phyloP scores from a whole-genome alignment of 2,113 vertebrate species.

The Stegastes partitus region DNA sequence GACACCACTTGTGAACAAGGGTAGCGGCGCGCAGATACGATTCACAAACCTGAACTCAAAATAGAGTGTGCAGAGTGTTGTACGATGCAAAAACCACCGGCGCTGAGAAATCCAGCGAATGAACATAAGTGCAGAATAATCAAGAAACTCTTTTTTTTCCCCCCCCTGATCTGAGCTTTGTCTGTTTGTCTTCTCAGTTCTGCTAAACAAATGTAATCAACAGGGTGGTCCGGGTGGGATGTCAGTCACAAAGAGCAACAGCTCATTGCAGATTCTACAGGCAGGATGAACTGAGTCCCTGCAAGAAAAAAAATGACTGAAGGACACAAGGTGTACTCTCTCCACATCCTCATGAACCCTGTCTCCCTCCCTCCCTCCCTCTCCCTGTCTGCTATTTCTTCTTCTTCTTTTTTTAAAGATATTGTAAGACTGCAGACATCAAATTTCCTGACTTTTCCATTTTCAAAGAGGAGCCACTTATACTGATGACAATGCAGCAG shows the following conservation, averaged over 20 bases:
- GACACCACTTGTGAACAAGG: conserved; percentile 60
- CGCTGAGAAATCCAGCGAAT: conserved; percentile 27
- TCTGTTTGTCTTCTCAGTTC: conserved; percentile 45
- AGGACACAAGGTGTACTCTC: conserved; percentile 64
- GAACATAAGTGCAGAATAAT: conserved; percentile 36
- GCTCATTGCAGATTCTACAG: conserved; percentile 79
- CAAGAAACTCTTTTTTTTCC: conserved; percentile 23
- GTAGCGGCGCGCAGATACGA: conserved; percentile 34
- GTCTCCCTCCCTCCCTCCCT: neutral
- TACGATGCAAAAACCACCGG: conserved; percentile 7
- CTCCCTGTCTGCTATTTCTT: conserved; percentile 35
- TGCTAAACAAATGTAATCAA: conserved; percentile 75
- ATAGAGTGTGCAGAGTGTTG: conserved; percentile 11
- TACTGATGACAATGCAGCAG: conserved; percentile 61
- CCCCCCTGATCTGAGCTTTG: conserved; percentile 4
- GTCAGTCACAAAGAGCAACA: conserved; percentile 72
- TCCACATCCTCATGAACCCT: conserved; percentile 3
- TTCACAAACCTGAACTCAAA: conserved; percentile 31
- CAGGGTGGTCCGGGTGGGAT: conserved; percentile 52
- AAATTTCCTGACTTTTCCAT: conserved; percentile 61
- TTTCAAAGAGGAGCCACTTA: conserved; percentile 70
- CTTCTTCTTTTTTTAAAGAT: conserved; percentile 4
- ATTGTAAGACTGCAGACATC: conserved; percentile 55
- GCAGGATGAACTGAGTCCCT: conserved; percentile 51
- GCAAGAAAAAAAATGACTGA: conserved; percentile 59